phyloP scores from a whole-genome alignment of 1,140 invertebrate genomes.

The Drosophila tropicalis region DNA sequence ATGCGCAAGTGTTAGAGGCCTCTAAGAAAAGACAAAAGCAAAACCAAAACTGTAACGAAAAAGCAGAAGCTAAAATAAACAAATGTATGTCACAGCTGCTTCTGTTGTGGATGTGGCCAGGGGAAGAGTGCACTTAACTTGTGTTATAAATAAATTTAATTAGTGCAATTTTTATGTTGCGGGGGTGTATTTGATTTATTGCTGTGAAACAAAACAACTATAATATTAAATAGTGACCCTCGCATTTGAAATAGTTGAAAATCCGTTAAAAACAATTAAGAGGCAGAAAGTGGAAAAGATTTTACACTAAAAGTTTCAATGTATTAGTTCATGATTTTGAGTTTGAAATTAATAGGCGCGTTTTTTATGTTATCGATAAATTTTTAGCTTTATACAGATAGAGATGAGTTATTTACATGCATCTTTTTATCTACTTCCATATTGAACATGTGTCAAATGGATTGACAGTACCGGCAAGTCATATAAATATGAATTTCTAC shows the following conservation, averaged over 20 bases:
- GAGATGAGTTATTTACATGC: background rate
- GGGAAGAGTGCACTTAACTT: conserved; percentile 50
- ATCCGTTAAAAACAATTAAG: too few species aligned
- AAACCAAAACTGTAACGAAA: conserved; percentile 38
- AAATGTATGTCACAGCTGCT: conserved; percentile 64
- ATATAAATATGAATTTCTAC: too few species aligned
- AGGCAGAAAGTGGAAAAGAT: too few species aligned
- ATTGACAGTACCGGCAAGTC: too few species aligned
- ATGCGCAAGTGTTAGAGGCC: conserved; percentile 11
- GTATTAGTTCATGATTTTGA: background rate
- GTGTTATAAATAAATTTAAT: conserved; percentile 46
- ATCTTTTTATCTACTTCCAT: background rate
- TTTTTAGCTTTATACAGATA: background rate
- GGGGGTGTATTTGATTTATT: conserved; percentile 67
- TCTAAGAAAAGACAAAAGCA: conserved; percentile 31
- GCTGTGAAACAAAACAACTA: conserved; percentile 4
- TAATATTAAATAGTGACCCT: background rate
- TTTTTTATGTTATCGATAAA: background rate
- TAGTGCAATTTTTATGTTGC: conserved; percentile 25
- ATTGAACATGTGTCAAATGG: background rate
- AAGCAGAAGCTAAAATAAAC: conserved; percentile 51
- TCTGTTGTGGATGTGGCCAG: conserved; percentile 2
- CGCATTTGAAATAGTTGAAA: background rate
- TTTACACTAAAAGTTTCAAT: too few species aligned
- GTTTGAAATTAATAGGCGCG: background rate